Evolutionary conservation across 2,797 vertebrate genomes (phyloP).

Genomic region (Orestias chungarensis): DNA sequence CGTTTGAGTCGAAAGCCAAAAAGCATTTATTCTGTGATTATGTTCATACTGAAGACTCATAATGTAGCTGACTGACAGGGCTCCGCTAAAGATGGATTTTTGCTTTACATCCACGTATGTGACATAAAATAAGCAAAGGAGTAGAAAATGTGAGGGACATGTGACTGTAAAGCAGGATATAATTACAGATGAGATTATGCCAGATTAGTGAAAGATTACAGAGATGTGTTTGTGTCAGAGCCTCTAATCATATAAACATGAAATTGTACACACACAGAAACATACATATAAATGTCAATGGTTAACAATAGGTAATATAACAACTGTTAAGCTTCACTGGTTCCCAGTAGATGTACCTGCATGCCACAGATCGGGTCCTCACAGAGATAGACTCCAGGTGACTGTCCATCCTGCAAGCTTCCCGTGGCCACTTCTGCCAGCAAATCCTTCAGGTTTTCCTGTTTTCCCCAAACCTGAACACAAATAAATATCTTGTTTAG

Average conservation of each 20-base stretch:
- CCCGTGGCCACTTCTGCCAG: conserved; percentile 95
- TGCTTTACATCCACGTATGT: conserved; percentile 36
- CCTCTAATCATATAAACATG: conserved; percentile 74
- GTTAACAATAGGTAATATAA: too few species aligned
- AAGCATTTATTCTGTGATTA: conserved; percentile 30
- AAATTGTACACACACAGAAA: conserved; percentile 36
- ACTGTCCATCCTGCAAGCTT: conserved; percentile 95
- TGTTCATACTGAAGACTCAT: conserved; percentile 9
- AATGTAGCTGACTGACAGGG: conserved; percentile 1
- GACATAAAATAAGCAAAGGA: conserved; percentile 10
- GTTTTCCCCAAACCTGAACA: conserved; percentile 90
- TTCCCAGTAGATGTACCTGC: conserved; percentile 89
- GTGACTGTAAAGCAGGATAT: conserved; percentile 45
- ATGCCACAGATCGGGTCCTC: conserved; percentile 99
- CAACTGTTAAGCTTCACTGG: conserved; percentile 6
- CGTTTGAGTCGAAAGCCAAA: not conserved
- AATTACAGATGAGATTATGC: conserved; percentile 78
- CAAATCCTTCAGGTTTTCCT: conserved; percentile 95
- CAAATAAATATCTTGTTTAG: not conserved
- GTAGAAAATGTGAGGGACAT: not conserved
- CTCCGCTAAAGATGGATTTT: conserved; percentile 39
- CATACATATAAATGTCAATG: too few species aligned
- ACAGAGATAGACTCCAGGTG: conserved; percentile 95
- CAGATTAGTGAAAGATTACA: conserved; percentile 80
- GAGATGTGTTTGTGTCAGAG: conserved; percentile 69